Evolutionary conservation across 2,797 vertebrate genomes (phyloP).

Genomic region (Manis javanica): DNA sequence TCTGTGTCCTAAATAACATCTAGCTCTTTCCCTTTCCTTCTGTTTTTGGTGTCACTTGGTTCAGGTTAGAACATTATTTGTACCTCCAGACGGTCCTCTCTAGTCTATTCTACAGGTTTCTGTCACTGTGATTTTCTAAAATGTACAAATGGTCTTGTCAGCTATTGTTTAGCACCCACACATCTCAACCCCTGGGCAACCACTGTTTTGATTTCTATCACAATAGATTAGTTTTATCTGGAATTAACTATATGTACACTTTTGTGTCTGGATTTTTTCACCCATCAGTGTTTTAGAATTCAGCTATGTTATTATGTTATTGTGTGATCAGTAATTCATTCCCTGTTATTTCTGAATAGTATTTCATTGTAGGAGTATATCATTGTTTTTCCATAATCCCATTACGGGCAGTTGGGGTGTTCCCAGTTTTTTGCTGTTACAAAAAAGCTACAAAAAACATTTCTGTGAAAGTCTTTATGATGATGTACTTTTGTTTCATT

Average conservation of each 20-base stretch:
- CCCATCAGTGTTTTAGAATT: background rate
- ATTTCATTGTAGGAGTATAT: background rate
- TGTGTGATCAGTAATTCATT: background rate
- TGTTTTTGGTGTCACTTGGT: background rate
- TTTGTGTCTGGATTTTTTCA: background rate
- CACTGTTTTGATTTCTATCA: background rate
- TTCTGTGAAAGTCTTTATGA: background rate
- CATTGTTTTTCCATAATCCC: background rate
- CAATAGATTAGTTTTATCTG: background rate
- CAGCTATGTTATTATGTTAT: background rate
- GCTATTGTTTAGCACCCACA: background rate
- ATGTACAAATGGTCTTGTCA: background rate
- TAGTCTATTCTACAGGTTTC: background rate
- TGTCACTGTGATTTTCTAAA: constrained; percentile 1
- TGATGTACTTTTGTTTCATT: background rate
- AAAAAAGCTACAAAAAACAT: background rate
- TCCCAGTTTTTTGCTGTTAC: background rate
- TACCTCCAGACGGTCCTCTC: background rate
- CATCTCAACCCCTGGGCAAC: background rate
- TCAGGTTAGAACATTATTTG: background rate
- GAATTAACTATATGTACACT: background rate
- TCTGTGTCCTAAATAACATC: background rate
- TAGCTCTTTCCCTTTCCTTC: background rate
- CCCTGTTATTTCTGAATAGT: background rate
- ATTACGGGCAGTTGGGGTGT: background rate